These are phyloP conservation scores for Oreochromis grahami DNA, from an alignment of 2,797 vertebrate genomes.

Conservation along the genomic window DNA sequence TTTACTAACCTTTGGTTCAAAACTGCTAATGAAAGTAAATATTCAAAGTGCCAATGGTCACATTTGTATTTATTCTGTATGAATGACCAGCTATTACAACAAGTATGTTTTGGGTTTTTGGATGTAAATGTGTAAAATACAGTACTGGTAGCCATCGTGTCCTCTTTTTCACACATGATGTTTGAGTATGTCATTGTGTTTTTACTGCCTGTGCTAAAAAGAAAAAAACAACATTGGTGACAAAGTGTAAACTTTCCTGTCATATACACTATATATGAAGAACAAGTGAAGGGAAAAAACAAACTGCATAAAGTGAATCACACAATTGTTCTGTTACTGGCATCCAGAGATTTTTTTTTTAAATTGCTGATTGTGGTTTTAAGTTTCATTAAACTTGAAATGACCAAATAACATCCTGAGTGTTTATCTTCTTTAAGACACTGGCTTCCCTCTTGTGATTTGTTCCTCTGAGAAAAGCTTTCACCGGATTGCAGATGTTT, in stretches of 20 bases:
- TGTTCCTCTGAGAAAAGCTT: background rate
- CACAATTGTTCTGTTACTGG: background rate
- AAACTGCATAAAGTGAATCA: background rate
- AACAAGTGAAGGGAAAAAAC: background rate
- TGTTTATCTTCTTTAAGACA: background rate
- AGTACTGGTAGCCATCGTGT: background rate
- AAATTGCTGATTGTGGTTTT: background rate
- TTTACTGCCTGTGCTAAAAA: background rate
- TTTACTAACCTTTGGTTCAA: background rate
- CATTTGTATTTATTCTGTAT: background rate
- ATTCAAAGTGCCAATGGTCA: background rate
- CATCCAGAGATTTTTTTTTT: background rate
- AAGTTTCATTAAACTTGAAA: constrained; percentile 1
- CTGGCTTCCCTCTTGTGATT: background rate
- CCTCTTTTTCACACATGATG: background rate
- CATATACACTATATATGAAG: background rate
- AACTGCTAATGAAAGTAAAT: background rate
- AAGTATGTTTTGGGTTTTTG: background rate
- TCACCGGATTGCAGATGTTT: background rate
- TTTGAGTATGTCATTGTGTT: background rate
- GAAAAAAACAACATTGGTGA: background rate
- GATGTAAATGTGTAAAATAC: background rate
- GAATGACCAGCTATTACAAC: background rate
- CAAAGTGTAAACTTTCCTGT: background rate
- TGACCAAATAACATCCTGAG: background rate